Evolutionary conservation across 2,113 vertebrate genomes (phyloP), one percentile per base, ranked within the genome.

Genomic region (Elephantulus edwardii): DNA sequence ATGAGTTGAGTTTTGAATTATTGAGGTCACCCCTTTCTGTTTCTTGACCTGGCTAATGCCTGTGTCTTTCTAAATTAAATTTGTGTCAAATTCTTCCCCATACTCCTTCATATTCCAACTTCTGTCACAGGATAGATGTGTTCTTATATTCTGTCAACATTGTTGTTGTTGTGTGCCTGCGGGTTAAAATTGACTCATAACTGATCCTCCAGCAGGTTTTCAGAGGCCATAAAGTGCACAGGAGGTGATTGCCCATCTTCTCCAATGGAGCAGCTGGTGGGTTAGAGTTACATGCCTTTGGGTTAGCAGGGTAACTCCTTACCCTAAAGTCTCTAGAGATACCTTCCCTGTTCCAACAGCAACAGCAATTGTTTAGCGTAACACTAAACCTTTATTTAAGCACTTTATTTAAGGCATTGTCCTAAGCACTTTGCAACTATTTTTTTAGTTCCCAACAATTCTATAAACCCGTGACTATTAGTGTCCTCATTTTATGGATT

Each of bases 401-500:
- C 14, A 83, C 8, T 74, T 28, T 42, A 35, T 30, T 12, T 14
- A 38, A 88, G 35, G 56, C 10, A 12, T 26, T 70, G 24, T 80
- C 64, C 66, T 71, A 75, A 89, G 70, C 44, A 44, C 16, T 44
- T 50, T 10, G 62, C 9, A 9, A 52, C 19, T 52, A 85, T 62
- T n/a, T n/a, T n/a, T n/a, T 54, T 46, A 82, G 75, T 60, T 87
- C 10, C 33, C 64, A 48, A 52, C 3, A 70, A 62, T 33, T 85
- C 58, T 13, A 3, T 30, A 91, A 50, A 19, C 30, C 52, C 5
- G 20, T 26, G 19, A 24, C 16, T 83, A 71, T 44, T 50, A 33
- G 46, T 60, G 50, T 79, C 54, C 54, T 92, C 77, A 62, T 74
- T 89, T 91, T 85, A 91, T 7, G 46, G 71, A 94, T 24, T 90